Evolutionary conservation across 2,113 vertebrate genomes (phyloP).

Genomic region (Scolopax mira): DNA sequence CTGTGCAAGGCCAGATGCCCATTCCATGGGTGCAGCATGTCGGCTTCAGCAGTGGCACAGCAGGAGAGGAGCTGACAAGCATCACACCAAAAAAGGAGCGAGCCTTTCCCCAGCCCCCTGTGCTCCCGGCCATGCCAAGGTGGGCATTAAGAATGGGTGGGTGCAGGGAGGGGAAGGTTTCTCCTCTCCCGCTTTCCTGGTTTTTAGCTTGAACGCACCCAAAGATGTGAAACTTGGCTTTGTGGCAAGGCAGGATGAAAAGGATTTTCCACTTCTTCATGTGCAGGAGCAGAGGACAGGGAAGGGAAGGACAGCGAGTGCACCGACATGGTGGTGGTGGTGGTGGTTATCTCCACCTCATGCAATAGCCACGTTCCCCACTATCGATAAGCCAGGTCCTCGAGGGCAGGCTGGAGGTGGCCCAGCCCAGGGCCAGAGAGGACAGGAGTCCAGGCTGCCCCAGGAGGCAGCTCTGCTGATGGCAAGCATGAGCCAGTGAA

Average conservation of each 20-base stretch:
- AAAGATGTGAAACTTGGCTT: not conserved
- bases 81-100: not conserved
- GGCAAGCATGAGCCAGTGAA: accelerated
- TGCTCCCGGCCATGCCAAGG: not conserved
- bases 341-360: not conserved
- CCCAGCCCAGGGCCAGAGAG: not conserved
- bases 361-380: not conserved
- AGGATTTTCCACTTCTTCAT: not conserved
- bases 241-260: not conserved
- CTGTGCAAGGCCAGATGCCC: accelerated
- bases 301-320: not conserved
- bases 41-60: not conserved
- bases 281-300: not conserved
- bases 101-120: not conserved
- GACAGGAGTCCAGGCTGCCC: not conserved
- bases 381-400: not conserved
- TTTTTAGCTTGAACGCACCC: not conserved
- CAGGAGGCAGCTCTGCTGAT: accelerated
- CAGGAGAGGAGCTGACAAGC: not conserved
- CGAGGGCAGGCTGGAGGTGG: not conserved
- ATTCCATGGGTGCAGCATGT: accelerated
- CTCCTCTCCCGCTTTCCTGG: not conserved
- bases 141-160: not conserved
- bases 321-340: not conserved
- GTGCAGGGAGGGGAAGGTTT: not conserved